Percentiles rank a stretch among this genome's conserved stretches.
Evolutionary conservation across 2,113 vertebrate species (phyloP).

Genomic region (Agapornis roseicollis): DNA sequence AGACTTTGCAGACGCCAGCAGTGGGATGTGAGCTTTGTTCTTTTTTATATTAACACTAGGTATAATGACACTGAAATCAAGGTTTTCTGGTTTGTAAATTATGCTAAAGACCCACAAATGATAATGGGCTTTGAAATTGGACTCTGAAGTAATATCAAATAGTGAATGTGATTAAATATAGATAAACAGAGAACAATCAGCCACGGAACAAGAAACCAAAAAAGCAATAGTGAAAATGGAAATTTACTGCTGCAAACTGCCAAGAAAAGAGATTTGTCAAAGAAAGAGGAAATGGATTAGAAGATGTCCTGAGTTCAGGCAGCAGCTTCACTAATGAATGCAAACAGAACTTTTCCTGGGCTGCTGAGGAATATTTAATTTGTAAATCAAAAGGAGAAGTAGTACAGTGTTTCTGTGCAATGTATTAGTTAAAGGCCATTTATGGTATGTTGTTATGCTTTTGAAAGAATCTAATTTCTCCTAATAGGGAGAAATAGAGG

Average conservation of each 20-base stretch:
- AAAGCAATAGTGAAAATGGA: slow-evolving; percentile 19
- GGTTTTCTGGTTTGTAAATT: slow-evolving; percentile 18
- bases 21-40: neutral
- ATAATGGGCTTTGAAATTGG: slow-evolving; percentile 12
- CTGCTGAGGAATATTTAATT: neutral
- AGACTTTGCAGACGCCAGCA: neutral
- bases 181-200: neutral
- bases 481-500: neutral
- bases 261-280: slow-evolving; percentile 5
- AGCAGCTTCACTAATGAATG: neutral
- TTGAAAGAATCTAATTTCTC: neutral
- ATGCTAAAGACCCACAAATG: neutral
- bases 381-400: slow-evolving; percentile 3
- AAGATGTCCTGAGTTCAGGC: neutral
- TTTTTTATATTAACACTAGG: slow-evolving; percentile 8
- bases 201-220: slow-evolving; percentile 18
- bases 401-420: neutral
- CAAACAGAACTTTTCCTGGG: neutral
- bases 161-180: slow-evolving; percentile 19
- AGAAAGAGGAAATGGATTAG: neutral
- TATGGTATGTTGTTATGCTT: neutral
- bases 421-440: neutral
- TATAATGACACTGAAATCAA: neutral
- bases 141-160: slow-evolving; percentile 2
- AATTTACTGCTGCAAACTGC: neutral